Percentiles rank a stretch among this genome's conserved stretches.
Conservation (phyloP, 2,797 vertebrate species). For the Lagodon rhomboides region DNA sequence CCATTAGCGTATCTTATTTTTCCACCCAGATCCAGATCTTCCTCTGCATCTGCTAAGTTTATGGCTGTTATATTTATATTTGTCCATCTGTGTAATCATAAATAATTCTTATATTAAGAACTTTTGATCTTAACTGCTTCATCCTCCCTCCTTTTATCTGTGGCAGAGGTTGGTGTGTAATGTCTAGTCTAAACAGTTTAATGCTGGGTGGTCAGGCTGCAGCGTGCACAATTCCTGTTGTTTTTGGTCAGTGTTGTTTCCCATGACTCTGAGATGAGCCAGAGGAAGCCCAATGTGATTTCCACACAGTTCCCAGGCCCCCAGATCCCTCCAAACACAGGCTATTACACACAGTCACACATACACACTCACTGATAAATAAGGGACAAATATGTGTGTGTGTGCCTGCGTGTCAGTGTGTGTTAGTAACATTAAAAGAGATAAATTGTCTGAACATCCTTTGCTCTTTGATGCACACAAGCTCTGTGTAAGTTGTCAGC, state of each 20-base stretch:
- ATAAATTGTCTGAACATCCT: constrained; percentile 55
- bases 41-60: neutral
- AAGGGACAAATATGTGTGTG: constrained; percentile 40
- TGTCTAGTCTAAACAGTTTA: constrained; percentile 12
- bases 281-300: constrained; percentile 68
- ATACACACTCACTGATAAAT: constrained; percentile 40
- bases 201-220: constrained; percentile 21
- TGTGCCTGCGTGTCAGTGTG: constrained; percentile 30
- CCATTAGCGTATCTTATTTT: neutral
- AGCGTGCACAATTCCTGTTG: constrained; percentile 40
- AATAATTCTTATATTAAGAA: neutral
- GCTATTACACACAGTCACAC: constrained; percentile 38
- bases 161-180: neutral
- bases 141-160: neutral
- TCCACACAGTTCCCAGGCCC: constrained; percentile 77
- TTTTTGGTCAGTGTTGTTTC: constrained; percentile 67
- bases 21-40: neutral
- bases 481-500: constrained; percentile 43
- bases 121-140: neutral
- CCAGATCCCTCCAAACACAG: constrained; percentile 57
- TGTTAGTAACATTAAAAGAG: constrained; percentile 57
- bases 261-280: constrained; percentile 75
- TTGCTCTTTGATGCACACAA: constrained; percentile 57
- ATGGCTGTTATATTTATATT: neutral
- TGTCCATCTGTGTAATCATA: neutral